Evolutionary conservation across 2,797 vertebrate species (phyloP).

Genomic region (Cichlasoma orientale): DNA sequence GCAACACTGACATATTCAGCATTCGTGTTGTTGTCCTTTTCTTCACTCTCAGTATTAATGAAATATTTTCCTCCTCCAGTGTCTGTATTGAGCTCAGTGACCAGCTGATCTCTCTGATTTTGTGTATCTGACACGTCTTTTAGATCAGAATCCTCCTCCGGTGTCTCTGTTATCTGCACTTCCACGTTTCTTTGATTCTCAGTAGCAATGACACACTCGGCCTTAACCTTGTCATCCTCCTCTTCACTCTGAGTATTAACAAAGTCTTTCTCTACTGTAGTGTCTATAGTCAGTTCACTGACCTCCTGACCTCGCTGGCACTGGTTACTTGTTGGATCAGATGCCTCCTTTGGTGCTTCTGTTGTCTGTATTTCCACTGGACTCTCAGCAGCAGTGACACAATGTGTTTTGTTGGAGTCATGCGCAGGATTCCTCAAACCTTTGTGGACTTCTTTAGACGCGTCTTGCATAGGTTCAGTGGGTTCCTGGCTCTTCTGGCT

Average conservation of each 20-base stretch:
- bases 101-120: conserved; percentile 17
- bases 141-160: conserved; percentile 14
- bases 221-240: conserved; percentile 17
- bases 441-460: conserved; percentile 22
- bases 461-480: background rate
- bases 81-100: conserved; percentile 9
- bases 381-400: conserved; percentile 4
- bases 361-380: conserved; percentile 14
- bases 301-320: conserved; percentile 12
- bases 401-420: background rate
- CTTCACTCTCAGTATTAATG: conserved; percentile 10
- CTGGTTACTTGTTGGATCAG: conserved; percentile 20
- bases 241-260: conserved; percentile 10
- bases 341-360: conserved; percentile 14
- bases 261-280: conserved; percentile 4
- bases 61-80: conserved; percentile 1
- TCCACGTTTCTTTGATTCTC: conserved; percentile 32
- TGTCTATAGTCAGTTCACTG: background rate
- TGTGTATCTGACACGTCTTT: conserved; percentile 11
- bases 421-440: background rate
- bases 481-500: conserved; percentile 9
- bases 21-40: conserved; percentile 4
- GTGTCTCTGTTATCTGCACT: conserved; percentile 7
- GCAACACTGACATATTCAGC: background rate
- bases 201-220: background rate